A percentile compares a stretch with the other conserved stretches of the same genome.
Conservation (phyloP, 2,888 invertebrate species). For the Hanleya hanleyi region DNA sequence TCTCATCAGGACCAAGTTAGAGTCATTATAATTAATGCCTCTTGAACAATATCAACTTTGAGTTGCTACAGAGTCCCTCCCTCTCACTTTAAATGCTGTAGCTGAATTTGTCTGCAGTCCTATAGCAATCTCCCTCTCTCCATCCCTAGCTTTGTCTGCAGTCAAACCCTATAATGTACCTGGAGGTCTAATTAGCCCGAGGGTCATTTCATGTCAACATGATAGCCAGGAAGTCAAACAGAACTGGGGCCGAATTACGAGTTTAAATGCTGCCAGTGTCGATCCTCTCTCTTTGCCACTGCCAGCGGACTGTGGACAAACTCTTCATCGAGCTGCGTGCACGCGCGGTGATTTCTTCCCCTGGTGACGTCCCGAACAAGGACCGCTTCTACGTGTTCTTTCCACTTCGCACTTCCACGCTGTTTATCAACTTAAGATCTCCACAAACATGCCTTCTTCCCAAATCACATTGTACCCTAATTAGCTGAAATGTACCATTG, state of each 20-base stretch:
- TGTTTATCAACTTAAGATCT: conserved; percentile 6
- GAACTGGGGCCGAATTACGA: not conserved
- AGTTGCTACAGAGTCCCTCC: no score
- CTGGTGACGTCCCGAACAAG: not conserved
- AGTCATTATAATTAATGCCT: no score
- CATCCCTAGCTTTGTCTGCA: no score
- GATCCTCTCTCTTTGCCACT: not conserved
- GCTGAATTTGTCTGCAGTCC: no score
- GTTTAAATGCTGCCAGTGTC: not conserved
- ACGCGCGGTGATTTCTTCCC: conserved; percentile 5
- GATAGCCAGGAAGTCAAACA: not conserved
- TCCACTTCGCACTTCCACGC: not conserved
- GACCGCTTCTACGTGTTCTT: conserved; percentile 7
- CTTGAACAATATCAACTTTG: no score
- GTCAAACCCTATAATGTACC: no score
- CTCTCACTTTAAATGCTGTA: no score
- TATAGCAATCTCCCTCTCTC: no score
- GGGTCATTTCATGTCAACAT: not conserved
- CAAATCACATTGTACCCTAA: conserved; percentile 2
- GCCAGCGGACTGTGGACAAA: not conserved
- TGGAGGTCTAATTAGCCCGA: not conserved
- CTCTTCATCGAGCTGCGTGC: not conserved
- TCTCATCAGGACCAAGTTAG: no score
- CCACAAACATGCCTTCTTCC: not conserved
- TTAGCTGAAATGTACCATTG: conserved; percentile 1